A percentile compares a stretch with the other conserved stretches of the same genome.
phyloP scores from a whole-genome alignment of 2,888 invertebrate genomes.

The Lepidochitona cinerea region DNA sequence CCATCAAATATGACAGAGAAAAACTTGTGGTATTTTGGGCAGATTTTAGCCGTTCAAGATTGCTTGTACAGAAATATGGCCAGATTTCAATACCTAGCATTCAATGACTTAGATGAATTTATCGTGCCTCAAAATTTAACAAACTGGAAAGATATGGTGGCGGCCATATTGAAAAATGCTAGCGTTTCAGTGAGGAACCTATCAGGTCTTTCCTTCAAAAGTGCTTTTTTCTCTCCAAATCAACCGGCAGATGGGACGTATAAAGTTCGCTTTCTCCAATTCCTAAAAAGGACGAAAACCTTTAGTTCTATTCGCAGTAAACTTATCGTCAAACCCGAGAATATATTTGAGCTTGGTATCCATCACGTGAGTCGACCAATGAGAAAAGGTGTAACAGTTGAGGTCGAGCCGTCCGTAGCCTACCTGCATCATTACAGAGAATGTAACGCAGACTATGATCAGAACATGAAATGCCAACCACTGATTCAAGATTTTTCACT shows the following conservation, averaged over 20 bases:
- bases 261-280: constrained; percentile 47
- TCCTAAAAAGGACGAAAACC: constrained; percentile 37
- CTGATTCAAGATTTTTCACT: constrained; percentile 37
- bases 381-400: constrained; percentile 16
- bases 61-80: constrained; percentile 66
- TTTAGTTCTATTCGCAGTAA: constrained; percentile 47
- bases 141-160: constrained; percentile 41
- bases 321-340: constrained; percentile 46
- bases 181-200: not conserved
- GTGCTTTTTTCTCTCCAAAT: constrained; percentile 56
- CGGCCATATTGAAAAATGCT: constrained; percentile 10
- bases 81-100: constrained; percentile 53
- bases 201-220: constrained; percentile 54
- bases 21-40: constrained; percentile 66
- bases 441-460: constrained; percentile 45
- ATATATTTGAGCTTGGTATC: constrained; percentile 56
- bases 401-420: constrained; percentile 36
- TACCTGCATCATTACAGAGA: constrained; percentile 52
- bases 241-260: constrained; percentile 32
- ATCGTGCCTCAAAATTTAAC: constrained; percentile 53
- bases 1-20: constrained; percentile 40
- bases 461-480: constrained; percentile 41
- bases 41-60: constrained; percentile 66
- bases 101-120: constrained; percentile 68
- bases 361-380: constrained; percentile 54